Evolutionary conservation across 2,113 vertebrate species (phyloP).

Genomic region (Oceanodroma tethys): DNA sequence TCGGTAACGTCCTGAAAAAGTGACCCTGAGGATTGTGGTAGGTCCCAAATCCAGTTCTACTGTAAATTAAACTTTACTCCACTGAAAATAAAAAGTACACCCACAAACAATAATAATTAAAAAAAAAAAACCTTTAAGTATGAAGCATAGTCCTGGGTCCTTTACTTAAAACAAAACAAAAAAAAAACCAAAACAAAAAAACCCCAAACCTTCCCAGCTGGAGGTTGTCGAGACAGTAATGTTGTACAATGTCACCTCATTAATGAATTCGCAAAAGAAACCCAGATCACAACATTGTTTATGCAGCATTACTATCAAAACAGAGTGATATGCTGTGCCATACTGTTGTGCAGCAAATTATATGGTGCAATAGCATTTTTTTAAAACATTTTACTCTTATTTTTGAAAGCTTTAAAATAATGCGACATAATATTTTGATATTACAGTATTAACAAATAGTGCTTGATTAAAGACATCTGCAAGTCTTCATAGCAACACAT

Average conservation of each 20-base stretch:
- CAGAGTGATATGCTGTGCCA: slow-evolving; percentile 46
- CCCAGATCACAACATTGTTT: slow-evolving; percentile 17
- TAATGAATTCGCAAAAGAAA: slow-evolving; percentile 22
- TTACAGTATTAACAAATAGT: slow-evolving; percentile 74
- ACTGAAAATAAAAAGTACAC: slow-evolving; percentile 46
- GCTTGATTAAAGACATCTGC: slow-evolving; percentile 71
- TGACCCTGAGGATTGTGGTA: slow-evolving; percentile 71
- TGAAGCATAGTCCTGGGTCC: slow-evolving; percentile 57
- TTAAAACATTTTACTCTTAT: slow-evolving; percentile 61
- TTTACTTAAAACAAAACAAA: neutral
- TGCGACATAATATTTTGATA: slow-evolving; percentile 64
- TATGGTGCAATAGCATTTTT: slow-evolving; percentile 61
- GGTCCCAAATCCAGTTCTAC: slow-evolving; percentile 73
- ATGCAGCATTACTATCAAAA: slow-evolving; percentile 1
- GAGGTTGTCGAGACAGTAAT: neutral
- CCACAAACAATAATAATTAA: neutral
- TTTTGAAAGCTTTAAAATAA: slow-evolving; percentile 73
- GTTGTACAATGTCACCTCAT: neutral
- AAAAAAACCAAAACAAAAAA: neutral
- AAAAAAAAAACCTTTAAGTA: neutral
- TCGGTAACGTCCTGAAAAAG: slow-evolving; percentile 61
- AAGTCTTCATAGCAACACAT: slow-evolving; percentile 70
- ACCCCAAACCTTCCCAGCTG: slow-evolving; percentile 7
- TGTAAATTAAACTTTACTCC: slow-evolving; percentile 55
- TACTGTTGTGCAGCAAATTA: slow-evolving; percentile 54